Evolutionary conservation across 2,113 vertebrate species (phyloP), one percentile per base, ranked within the genome.

Genomic region (Larimichthys crocea): DNA sequence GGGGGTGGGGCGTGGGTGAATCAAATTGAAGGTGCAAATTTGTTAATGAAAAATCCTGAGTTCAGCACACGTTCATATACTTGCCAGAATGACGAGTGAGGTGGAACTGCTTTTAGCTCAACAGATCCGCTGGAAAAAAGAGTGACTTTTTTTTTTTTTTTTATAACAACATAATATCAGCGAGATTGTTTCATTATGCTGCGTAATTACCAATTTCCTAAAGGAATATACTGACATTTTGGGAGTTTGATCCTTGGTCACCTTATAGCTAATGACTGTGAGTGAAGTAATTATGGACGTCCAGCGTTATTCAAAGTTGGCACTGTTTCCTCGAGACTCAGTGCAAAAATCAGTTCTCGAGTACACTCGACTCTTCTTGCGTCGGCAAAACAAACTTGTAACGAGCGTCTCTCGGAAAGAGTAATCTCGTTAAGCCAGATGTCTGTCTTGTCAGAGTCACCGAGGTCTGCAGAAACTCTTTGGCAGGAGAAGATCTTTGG

Each of bases 61-160:
- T 81, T 83, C 68, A 70, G 19, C 74, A 86, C 68, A 77, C 19
- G 61, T 74, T 71, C n/a, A 66, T 53, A 85, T 95, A 95, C 94
- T 95, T 94, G 92, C 94, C 93, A 86, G 79, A 60, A 72, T 62
- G 88, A 66, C 84, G 83, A 26, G 26, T 20, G 72, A 85, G 84
- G 74, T 50, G 84, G 85, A 83, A 52, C 53, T 74, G 86, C 79
- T 89, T 26, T 68, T 91, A 94, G 85, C 69, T 86, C 88, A 91
- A 86, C 64, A 85, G 84, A 86, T 93, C 89, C 78, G 91, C 92
- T 92, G 92, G 67, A 93, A 94, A 29, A 26, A 84, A 94, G 65
- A 93, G 78, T 35, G 50, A 66, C 55, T 79, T 80, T 56, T 53
- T 74, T 77, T 80, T n/a, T n/a, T 56, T 57, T 74, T 82, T 42